Conservation (phyloP, 2,113 vertebrate species). For the Hylia prasina region DNA sequence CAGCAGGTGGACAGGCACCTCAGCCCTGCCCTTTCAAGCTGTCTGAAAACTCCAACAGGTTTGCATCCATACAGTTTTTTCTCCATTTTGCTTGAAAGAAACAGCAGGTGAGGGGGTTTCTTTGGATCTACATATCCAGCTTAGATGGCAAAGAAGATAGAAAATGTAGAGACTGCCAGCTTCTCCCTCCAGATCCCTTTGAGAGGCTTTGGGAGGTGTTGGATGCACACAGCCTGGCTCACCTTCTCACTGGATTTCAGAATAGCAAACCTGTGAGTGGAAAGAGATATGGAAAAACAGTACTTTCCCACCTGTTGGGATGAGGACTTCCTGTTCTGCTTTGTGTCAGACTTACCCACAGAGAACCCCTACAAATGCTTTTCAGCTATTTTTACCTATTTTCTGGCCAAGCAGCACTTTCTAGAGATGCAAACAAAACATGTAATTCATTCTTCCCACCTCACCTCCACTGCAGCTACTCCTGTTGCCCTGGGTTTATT, state of each 20-base stretch:
- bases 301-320: background rate
- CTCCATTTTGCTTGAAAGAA: background rate
- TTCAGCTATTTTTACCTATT: background rate
- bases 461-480: background rate
- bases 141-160: background rate
- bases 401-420: background rate
- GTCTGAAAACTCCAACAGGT: background rate
- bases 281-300: background rate
- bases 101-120: background rate
- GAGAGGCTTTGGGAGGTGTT: background rate
- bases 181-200: background rate
- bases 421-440: background rate
- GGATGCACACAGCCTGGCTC: background rate
- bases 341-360: background rate
- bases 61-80: background rate
- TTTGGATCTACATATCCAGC: background rate
- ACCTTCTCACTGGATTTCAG: background rate
- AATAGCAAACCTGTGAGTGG: background rate
- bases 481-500: background rate
- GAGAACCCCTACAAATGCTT: background rate
- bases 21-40: background rate
- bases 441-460: background rate
- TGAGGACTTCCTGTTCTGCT: background rate
- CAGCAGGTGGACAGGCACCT: background rate
- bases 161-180: background rate